Conservation (phyloP, 2,113 vertebrate genomes). For the Fulmarus glacialis region DNA sequence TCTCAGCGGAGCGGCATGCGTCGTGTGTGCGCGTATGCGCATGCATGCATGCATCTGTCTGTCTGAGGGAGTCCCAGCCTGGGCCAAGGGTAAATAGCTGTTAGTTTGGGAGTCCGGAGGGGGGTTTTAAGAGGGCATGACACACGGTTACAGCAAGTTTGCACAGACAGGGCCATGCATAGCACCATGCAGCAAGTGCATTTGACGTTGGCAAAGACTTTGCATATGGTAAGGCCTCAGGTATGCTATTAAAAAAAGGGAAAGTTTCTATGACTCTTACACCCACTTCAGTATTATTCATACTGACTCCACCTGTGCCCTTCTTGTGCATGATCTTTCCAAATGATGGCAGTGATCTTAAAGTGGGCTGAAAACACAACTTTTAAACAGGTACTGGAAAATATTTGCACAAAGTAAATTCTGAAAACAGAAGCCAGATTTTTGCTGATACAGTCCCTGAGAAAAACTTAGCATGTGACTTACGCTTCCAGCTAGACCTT, state of each 20-base stretch:
- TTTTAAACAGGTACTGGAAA: neutral
- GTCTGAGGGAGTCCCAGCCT: neutral
- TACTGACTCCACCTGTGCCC: neutral
- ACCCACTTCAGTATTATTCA: neutral
- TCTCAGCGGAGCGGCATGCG: neutral
- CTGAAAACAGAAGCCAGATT: neutral
- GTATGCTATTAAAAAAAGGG: neutral
- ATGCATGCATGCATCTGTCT: neutral
- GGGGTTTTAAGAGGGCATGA: neutral
- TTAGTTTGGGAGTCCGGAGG: neutral
- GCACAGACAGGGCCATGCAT: rapidly evolving
- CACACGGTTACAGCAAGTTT: neutral
- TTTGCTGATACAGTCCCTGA: neutral
- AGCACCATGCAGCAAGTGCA: neutral
- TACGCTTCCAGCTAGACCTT: neutral
- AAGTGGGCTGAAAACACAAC: neutral
- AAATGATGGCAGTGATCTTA: neutral
- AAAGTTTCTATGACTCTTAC: neutral
- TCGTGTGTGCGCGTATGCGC: rapidly evolving
- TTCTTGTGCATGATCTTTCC: neutral
- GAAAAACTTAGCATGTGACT: neutral
- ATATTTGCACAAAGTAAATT: neutral
- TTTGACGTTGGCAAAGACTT: neutral
- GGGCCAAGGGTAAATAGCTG: neutral
- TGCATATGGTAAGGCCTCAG: neutral